Base-by-base conservation (phyloP, 2,797 vertebrate genomes). In the Mus spretus region DNA sequence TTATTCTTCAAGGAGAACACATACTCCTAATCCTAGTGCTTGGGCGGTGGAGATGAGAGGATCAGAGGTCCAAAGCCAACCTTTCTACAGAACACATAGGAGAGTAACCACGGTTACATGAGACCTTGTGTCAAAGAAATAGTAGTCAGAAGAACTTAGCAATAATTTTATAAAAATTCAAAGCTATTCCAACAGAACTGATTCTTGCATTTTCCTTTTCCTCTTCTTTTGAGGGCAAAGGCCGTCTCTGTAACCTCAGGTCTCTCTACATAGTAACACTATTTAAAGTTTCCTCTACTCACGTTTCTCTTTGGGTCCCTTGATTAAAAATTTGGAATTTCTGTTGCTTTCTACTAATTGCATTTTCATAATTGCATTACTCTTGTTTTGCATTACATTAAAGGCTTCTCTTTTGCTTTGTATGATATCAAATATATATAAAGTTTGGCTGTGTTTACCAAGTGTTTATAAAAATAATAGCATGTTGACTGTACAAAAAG, bases 91-190 rank as follows among this genome's bases (percentile, higher is more conserved):
- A 53, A 53, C 63, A 19, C 6, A 9, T 40, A 19, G 57, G 65
- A 55, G 50, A 55, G 84, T 87, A 72, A 72, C 34, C 67, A 87
- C 0, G 3, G 8, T 28, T 55, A 37, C 84, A 57, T 28, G 24
- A 87, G 24, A 84, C 24, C 65, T 53, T 6, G 20, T 11, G 22
- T 72, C 50, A 86, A 53, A 86, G 50, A 53, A 65, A 47, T 65
- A 34, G 24, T 5, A 86, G 22, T 24, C 47, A 91, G 37, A 95
- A 86, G 12, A 90, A 88, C 17, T 93, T 6, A 28, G 17, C 53
- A 90, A 78, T 91, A 91, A 77, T 59, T 89, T 87, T 77, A 84
- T 44, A 89, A 86, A 94, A 80, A 87, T 83, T 94, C 37, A 84
- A 63, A 83, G 53, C 79, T 74, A 31, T 95, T 24, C 40, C 26